Evolutionary conservation across 2,888 invertebrate species (phyloP), one percentile per base, ranked within the genome.

Genomic region (Automeris io): DNA sequence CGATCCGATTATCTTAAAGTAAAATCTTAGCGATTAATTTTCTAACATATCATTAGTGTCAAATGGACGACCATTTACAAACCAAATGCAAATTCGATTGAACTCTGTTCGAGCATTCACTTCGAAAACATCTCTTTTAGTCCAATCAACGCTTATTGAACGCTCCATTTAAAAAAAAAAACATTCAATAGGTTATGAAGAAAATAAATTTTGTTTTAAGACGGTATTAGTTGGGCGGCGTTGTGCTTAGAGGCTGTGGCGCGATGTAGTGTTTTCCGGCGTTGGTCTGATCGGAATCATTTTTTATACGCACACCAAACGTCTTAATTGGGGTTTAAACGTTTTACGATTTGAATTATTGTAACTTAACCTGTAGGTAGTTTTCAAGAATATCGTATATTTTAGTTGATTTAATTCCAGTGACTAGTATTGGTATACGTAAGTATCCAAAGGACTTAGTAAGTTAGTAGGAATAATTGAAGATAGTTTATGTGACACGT

Each of bases 41-140:
- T 49, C 69, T 74, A 74, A 80, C 83, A 83, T 83, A 76, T 81
- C 77, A 82, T 83, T 82, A 85, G 75, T 68, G 79, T 73, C 68
- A 46, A 51, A 52, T 56, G 51, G 52, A 60, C 65, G 61, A 64
- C 60, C 63, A 62, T 76, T 74, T 68, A 79, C 73, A 73, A 70
- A 70, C 66, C 49, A 77, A 77, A 85, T 83, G 83, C 81, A 82
- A 82, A 83, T 81, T 68, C 62, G 63, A 65, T 60, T 59, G 68
- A 70, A 63, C 54, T 60, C 59, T 70, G 70, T 52, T 60, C 64
- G 60, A 77, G 78, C 81, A 70, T 82, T 76, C 66, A 62, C 61
- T 69, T 77, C 57, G 46, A 49, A 51, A 61, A 51, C 47, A 52
- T 62, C 65, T 63, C 54, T 55, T 54, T 61, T 57, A 54, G 48